Percentiles rank a stretch among this genome's conserved stretches.
Evolutionary conservation across 1,140 invertebrate genomes (phyloP).

Genomic region (honey bee (Apis mellifera)): Amel_HAv3.1 CM009937.2:45501-46000

Average conservation of each 20-base stretch:
- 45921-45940: too few species aligned
- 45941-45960: background rate
- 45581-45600: constrained; percentile 58
- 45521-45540: constrained; percentile 10
- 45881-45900: background rate
- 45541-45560: constrained; percentile 69
- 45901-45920: background rate
- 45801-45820: too few species aligned
- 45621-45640: constrained; percentile 6
- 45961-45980: background rate
- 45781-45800: background rate
- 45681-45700: constrained; percentile 25
- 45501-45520: constrained; percentile 62
- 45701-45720: constrained; percentile 20
- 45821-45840: background rate
- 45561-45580: constrained; percentile 79
- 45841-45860: constrained; percentile 10
- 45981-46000: background rate
- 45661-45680: constrained; percentile 28
- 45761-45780: background rate
- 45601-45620: constrained; percentile 37
- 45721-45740: background rate
- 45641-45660: constrained; percentile 21
- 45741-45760: constrained; percentile 17
- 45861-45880: constrained; percentile 1